A percentile compares a stretch with the other conserved stretches of the same genome.
phyloP scores from a whole-genome alignment of 2,113 vertebrate species.

The Entelurus aequoreus region DNA sequence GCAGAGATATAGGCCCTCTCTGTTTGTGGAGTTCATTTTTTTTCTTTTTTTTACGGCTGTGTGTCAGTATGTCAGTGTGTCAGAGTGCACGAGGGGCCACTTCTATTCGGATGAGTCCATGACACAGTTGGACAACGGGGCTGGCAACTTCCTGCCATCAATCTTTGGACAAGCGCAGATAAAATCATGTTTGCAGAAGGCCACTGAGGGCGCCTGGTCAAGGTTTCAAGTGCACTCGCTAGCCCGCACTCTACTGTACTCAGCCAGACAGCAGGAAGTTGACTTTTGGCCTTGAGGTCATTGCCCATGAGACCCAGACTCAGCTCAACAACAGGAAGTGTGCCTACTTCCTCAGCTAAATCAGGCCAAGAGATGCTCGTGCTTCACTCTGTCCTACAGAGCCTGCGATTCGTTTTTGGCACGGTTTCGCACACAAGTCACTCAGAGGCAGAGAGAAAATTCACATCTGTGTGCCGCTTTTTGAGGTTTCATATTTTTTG shows the following conservation, averaged over 20 bases:
- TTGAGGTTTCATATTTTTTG: constrained; percentile 2
- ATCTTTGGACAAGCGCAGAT: constrained; percentile 5
- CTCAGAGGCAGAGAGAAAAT: neutral
- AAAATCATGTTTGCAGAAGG: constrained; percentile 20
- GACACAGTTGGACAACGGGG: constrained; percentile 20
- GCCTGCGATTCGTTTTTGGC: constrained; percentile 7
- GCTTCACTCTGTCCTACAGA: constrained; percentile 12
- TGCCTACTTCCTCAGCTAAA: constrained; percentile 14
- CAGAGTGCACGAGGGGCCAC: constrained; percentile 26
- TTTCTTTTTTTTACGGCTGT: neutral
- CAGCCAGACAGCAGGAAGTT: constrained; percentile 20
- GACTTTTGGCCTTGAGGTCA: constrained; percentile 36
- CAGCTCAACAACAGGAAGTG: constrained; percentile 47
- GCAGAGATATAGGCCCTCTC: neutral
- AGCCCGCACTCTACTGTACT: constrained; percentile 17
- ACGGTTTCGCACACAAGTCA: constrained; percentile 1
- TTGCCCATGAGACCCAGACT: constrained; percentile 43
- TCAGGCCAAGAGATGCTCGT: constrained; percentile 33
- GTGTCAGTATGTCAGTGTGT: constrained; percentile 52
- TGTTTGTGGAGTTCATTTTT: neutral
- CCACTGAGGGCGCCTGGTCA: constrained; percentile 3
- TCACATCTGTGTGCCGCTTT: neutral
- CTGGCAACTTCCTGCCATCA: constrained; percentile 36
- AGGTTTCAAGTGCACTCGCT: constrained; percentile 1
- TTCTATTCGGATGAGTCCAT: constrained; percentile 1